phyloP scores from a whole-genome alignment of 2,888 invertebrate species.

The Bhutanitis thaidina region DNA sequence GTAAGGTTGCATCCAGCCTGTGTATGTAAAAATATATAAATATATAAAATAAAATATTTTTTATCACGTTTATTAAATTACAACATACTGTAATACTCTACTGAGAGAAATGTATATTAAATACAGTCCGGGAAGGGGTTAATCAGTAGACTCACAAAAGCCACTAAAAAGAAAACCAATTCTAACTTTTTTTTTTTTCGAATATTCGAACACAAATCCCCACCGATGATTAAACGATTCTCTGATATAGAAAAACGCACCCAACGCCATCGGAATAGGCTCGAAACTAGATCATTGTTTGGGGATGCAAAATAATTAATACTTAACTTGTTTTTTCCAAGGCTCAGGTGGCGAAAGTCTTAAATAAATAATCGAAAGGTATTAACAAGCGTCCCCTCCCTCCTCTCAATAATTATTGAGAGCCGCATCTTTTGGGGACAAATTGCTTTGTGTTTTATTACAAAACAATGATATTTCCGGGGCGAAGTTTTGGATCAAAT shows the following conservation, averaged over 20 bases:
- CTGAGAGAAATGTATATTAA: not conserved
- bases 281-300: slow-evolving; percentile 23
- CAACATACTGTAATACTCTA: too few relatives aligned
- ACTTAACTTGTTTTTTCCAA: slow-evolving; percentile 52
- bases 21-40: too few relatives aligned
- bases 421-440: slow-evolving; percentile 29
- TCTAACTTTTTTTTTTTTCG: slow-evolving; percentile 23
- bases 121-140: not conserved
- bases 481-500: slow-evolving; percentile 8
- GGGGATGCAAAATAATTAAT: slow-evolving; percentile 40
- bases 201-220: slow-evolving; percentile 13
- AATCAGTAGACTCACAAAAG: slow-evolving; percentile 13
- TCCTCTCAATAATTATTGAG: slow-evolving; percentile 59
- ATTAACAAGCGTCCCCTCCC: slow-evolving; percentile 55
- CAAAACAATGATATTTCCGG: slow-evolving; percentile 9
- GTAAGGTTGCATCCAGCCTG: too few relatives aligned
- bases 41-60: too few relatives aligned
- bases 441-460: slow-evolving; percentile 22
- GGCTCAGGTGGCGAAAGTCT: slow-evolving; percentile 69
- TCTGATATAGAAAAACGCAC: slow-evolving; percentile 13
- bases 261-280: slow-evolving; percentile 23
- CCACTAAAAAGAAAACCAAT: slow-evolving; percentile 22
- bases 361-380: slow-evolving; percentile 72
- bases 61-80: too few relatives aligned
- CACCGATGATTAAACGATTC: slow-evolving; percentile 10